phyloP scores from a whole-genome alignment of 1,140 invertebrate genomes.

The Cherax destructor region DNA sequence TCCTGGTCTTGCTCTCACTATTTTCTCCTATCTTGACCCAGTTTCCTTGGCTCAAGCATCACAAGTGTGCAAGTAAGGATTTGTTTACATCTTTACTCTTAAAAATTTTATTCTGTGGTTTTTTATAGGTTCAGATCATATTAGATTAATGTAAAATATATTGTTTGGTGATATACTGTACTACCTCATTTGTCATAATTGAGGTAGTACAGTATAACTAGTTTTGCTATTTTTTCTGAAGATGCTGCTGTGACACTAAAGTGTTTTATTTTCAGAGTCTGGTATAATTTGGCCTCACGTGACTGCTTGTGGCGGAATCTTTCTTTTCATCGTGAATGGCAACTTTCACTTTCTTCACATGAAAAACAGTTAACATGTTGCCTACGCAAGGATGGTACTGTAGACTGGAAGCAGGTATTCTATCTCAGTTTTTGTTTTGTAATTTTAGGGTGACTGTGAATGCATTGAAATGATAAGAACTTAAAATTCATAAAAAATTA shows the following conservation, averaged over 20 bases:
- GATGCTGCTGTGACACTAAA: too few species aligned
- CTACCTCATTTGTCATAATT: too few species aligned
- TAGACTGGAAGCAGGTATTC: constrained; percentile 73
- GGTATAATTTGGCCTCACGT: constrained; percentile 53
- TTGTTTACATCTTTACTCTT: neutral
- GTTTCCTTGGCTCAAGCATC: constrained; percentile 70
- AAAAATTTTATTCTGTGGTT: neutral
- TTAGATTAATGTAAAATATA: too few species aligned
- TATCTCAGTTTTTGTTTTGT: neutral
- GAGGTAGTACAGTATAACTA: too few species aligned
- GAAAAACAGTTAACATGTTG: constrained; percentile 68
- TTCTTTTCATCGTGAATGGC: constrained; percentile 71
- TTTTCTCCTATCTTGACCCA: constrained; percentile 79
- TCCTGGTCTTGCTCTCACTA: constrained; percentile 75
- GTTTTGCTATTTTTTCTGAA: too few species aligned
- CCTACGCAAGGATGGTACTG: constrained; percentile 62
- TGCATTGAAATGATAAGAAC: too few species aligned
- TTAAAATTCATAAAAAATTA: too few species aligned
- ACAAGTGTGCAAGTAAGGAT: constrained; percentile 74
- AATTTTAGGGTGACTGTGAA: too few species aligned
- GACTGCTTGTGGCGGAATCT: constrained; percentile 72
- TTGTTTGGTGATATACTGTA: too few species aligned
- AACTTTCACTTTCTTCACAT: constrained; percentile 70
- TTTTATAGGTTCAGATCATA: neutral
- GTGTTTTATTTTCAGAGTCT: constrained; percentile 29